Base-by-base conservation (phyloP, 2,888 invertebrate genomes). In the Orthosia incerta region DNA sequence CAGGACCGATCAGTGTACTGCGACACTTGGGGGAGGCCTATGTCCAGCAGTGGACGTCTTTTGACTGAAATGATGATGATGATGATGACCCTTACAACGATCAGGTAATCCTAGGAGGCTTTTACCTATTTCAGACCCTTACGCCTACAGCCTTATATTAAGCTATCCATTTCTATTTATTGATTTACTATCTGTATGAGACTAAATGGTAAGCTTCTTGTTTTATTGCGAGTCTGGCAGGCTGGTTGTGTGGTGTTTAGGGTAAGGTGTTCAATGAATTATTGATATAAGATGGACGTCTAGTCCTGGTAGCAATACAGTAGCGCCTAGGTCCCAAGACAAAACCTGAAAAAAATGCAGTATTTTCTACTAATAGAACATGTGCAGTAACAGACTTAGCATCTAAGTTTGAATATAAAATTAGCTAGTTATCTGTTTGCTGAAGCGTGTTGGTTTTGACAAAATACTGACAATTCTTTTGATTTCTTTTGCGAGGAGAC, bases 401-500 rank as follows among this genome's bases (percentile, higher is more conserved):
- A 53, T 13, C 5, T n/a, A n/a, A 12, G 12, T 69, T 60, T 39
- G 20, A 18, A 70, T n/a, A 71, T 61, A 55, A 50, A 55, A 61
- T 70, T 56, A 46, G n/a, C 3, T 20, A n/a, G 13, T 45, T 16
- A 16, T 55, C 70, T 26, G n/a, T 57, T 57, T 57, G 16, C 26
- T 39, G 16, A 16, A 48, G 15, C 23, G 0, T 46, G 69, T 77
- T 50, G n/a, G 4, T 62, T 39, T 60, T 53, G 20, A 57, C 18
- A 72, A 79, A n/a, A 39, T 20, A 7, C 15, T 26, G 62, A 16
- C 23, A 20, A 23, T 57, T 50, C 51, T 60, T 46, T 18, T 45
- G 11, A 23, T 50, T 48, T 31, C 53, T n/a, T 59, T 16, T 4
- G 18, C 26, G 45, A 63, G 74, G n/a, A 79, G 79, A 18, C 23